Percentiles rank a stretch among this genome's conserved stretches.
These are phyloP conservation scores for Leptinotarsa haldemani DNA, from an alignment of 2,888 invertebrate species.

Conservation along the genomic window DNA sequence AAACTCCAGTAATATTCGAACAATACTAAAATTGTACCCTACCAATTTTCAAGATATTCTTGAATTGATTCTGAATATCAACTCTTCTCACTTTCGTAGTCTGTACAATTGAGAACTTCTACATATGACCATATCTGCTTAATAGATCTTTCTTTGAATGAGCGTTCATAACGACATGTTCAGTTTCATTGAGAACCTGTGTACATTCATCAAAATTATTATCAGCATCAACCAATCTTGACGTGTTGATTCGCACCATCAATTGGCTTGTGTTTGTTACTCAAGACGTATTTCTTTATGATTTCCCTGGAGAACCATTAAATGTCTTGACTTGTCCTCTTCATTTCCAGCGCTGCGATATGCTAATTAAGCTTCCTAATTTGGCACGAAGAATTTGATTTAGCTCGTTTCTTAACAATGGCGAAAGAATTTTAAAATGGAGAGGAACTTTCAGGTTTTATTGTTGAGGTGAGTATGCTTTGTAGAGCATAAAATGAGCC, in stretches of 20 bases:
- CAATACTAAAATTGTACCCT: no score
- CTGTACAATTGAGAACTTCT: no score
- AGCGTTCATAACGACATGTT: no score
- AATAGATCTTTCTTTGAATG: no score
- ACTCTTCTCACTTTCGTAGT: no score
- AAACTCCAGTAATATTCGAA: no score
- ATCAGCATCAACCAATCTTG: not conserved
- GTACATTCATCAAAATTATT: not conserved
- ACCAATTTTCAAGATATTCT: no score
- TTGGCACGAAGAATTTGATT: constrained; percentile 38
- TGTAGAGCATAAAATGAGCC: not conserved
- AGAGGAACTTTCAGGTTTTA: constrained; percentile 15
- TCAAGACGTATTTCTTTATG: constrained; percentile 46
- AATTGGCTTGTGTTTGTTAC: constrained; percentile 48
- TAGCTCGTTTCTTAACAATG: constrained; percentile 29
- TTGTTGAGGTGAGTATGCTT: constrained; percentile 13
- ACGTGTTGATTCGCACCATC: constrained; percentile 40
- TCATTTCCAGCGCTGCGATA: constrained; percentile 37
- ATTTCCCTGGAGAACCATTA: constrained; percentile 50
- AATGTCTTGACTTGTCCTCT: constrained; percentile 48
- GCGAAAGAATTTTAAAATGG: constrained; percentile 22
- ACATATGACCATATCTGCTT: no score
- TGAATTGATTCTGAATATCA: no score
- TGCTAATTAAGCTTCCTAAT: constrained; percentile 43
- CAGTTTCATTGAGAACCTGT: no score